Evolutionary conservation across 2,113 vertebrate species (phyloP).

Genomic region (Antidorcas marsupialis): DNA sequence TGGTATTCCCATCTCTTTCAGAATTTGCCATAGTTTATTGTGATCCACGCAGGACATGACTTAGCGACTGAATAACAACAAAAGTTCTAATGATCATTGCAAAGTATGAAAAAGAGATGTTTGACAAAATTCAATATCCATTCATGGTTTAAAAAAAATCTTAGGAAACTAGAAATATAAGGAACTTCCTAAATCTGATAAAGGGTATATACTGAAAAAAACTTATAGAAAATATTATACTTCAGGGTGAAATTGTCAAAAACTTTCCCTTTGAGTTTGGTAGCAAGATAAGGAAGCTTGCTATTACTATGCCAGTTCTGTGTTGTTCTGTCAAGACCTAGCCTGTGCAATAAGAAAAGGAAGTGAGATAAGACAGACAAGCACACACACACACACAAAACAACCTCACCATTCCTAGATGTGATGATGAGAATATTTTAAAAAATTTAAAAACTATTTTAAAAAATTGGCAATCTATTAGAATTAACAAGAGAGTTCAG

Average conservation of each 20-base stretch:
- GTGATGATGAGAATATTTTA: not conserved
- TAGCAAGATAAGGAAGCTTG: not conserved
- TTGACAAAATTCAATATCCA: not conserved
- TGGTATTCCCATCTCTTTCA: too few relatives aligned
- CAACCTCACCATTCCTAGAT: not conserved
- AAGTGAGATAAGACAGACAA: not conserved
- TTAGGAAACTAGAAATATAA: not conserved
- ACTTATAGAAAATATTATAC: not conserved
- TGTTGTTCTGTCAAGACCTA: not conserved
- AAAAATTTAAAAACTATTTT: not conserved
- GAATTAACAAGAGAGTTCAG: not conserved
- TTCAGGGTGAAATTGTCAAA: not conserved
- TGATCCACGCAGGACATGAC: too few relatives aligned
- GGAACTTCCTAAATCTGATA: slow-evolving; percentile 28
- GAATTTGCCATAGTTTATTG: too few relatives aligned
- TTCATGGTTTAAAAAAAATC: not conserved
- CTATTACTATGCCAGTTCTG: not conserved
- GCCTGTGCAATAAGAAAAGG: not conserved
- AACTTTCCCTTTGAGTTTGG: not conserved
- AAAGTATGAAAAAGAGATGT: not conserved
- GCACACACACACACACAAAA: not conserved
- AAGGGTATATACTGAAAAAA: not conserved
- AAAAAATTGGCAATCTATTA: not conserved
- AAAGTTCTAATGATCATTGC: not conserved
- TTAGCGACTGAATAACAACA: not conserved